Evolutionary conservation across 2,888 invertebrate species (phyloP).

Genomic region (Netelia inedita): DNA sequence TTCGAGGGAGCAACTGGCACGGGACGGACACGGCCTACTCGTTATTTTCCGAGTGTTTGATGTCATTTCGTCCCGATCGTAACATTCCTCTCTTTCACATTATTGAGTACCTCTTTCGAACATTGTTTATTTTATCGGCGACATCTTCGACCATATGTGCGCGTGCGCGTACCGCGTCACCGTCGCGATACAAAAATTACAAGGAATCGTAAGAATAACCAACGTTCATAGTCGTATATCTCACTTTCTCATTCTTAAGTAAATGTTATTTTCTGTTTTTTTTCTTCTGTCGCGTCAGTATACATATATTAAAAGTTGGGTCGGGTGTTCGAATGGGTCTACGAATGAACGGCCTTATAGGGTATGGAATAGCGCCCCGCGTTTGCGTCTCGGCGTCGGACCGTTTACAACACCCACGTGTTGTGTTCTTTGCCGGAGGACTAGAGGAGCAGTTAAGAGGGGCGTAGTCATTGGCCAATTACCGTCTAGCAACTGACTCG

Average conservation of each 20-base stretch:
- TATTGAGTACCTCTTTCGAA: constrained; percentile 25
- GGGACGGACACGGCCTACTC: constrained; percentile 42
- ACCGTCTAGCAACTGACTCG: not conserved
- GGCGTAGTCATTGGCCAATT: not conserved
- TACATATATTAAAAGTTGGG: constrained; percentile 24
- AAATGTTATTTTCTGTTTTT: constrained; percentile 11
- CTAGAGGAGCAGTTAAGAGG: constrained; percentile 13
- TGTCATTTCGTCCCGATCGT: constrained; percentile 46
- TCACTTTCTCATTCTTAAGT: constrained; percentile 45
- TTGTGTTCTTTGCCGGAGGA: constrained; percentile 55
- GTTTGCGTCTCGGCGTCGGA: constrained; percentile 73
- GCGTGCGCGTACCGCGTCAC: not conserved
- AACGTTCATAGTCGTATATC: not conserved
- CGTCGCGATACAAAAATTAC: constrained; percentile 2
- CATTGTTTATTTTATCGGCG: constrained; percentile 50
- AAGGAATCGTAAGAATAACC: constrained; percentile 8
- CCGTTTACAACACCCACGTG: constrained; percentile 81
- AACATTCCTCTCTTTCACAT: constrained; percentile 21
- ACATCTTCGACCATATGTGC: not conserved
- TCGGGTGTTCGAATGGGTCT: constrained; percentile 40
- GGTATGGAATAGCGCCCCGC: constrained; percentile 78
- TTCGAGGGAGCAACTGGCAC: constrained; percentile 9
- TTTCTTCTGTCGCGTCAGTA: constrained; percentile 11
- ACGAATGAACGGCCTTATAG: constrained; percentile 78
- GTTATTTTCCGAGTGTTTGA: constrained; percentile 53